Conservation (phyloP, 2,113 vertebrate species). For the Propithecus coquereli region DNA sequence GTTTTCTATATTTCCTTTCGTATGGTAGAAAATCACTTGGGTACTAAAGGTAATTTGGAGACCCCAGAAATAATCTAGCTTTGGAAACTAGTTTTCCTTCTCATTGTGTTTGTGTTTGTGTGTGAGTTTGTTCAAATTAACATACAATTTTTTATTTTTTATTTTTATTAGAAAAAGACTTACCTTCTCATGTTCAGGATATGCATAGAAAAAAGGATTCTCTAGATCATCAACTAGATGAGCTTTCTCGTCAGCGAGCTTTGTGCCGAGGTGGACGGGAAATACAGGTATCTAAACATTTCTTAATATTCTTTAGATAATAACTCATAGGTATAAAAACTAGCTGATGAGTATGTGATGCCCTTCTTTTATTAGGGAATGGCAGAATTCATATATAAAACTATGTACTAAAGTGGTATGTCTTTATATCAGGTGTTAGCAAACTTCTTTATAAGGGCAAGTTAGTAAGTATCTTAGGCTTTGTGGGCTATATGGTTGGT, state of each 20-base stretch:
- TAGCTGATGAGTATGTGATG: neutral
- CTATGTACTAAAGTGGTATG: neutral
- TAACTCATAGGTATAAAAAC: neutral
- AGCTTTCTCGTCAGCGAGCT: slow-evolving; percentile 84
- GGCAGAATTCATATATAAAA: neutral
- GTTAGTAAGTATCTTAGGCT: neutral
- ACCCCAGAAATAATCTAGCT: neutral
- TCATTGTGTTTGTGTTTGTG: fast-evolving
- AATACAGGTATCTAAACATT: slow-evolving; percentile 59
- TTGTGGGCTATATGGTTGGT: neutral
- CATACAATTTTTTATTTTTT: neutral
- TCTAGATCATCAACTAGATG: slow-evolving; percentile 84
- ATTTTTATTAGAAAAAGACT: slow-evolving; percentile 77
- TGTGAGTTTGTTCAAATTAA: neutral
- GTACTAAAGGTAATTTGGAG: neutral
- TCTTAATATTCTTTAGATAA: neutral
- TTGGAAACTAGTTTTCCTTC: neutral
- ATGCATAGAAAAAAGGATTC: slow-evolving; percentile 81
- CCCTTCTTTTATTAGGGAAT: neutral
- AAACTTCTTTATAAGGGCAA: neutral
- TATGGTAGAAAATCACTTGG: neutral
- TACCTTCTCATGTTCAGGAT: slow-evolving; percentile 76
- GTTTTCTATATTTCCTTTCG: neutral
- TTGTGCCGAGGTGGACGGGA: slow-evolving; percentile 76
- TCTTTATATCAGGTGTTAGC: neutral